Evolutionary conservation across 2,888 invertebrate genomes (phyloP).

Genomic region (Scaptomyza tumidula): DNA sequence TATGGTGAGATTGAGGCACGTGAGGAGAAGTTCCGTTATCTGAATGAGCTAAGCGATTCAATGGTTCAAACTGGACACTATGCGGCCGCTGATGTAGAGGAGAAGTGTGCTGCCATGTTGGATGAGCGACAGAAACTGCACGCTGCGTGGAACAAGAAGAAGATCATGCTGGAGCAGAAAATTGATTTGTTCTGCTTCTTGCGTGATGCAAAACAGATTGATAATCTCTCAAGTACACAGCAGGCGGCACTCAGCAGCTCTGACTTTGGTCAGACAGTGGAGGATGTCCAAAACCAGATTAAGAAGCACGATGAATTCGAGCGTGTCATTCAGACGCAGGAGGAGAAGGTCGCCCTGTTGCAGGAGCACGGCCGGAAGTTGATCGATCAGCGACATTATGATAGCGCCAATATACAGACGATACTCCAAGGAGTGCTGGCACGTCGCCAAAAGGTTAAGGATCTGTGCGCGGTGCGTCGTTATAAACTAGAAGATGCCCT

Average conservation of each 20-base stretch:
- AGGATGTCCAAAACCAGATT: constrained; percentile 94
- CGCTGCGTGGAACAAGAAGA: constrained; percentile 94
- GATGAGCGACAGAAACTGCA: constrained; percentile 92
- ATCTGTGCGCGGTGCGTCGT: constrained; percentile 88
- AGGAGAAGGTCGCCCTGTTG: constrained; percentile 92
- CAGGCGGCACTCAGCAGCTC: constrained; percentile 90
- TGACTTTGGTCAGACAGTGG: constrained; percentile 91
- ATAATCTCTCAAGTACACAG: constrained; percentile 94
- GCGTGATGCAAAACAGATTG: constrained; percentile 96
- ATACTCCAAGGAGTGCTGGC: constrained; percentile 91
- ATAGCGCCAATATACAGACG: constrained; percentile 91
- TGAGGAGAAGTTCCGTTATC: constrained; percentile 91
- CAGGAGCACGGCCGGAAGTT: constrained; percentile 94
- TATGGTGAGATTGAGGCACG: constrained; percentile 95
- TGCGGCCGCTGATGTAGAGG: constrained; percentile 91
- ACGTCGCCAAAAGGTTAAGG: constrained; percentile 88
- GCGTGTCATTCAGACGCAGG: constrained; percentile 92
- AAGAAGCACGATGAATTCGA: constrained; percentile 98
- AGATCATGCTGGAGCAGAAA: constrained; percentile 94
- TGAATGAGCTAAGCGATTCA: constrained; percentile 90
- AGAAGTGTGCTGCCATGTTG: constrained; percentile 90
- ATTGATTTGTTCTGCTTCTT: constrained; percentile 97
- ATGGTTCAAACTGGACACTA: constrained; percentile 95
- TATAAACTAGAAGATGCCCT: constrained; percentile 90
- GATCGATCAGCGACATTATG: constrained; percentile 95